Evolutionary conservation across 2,797 vertebrate species (phyloP).

Genomic region (Leptodactylus fallax): DNA sequence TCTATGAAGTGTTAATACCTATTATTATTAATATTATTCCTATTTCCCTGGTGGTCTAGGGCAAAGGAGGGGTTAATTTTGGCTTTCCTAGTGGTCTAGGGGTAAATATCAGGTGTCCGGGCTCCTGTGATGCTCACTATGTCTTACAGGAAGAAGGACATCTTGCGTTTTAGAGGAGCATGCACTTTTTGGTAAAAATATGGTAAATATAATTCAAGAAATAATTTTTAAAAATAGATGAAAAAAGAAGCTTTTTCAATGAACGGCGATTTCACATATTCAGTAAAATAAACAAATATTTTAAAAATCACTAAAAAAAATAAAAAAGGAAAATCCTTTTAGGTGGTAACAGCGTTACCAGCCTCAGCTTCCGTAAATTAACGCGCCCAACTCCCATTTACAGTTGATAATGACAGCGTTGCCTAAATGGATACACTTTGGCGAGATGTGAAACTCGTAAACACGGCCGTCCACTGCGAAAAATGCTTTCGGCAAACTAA

Average conservation of each 20-base stretch:
- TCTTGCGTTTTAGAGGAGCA: too few species aligned
- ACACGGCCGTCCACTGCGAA: background rate
- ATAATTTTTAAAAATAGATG: too few species aligned
- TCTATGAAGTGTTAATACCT: too few species aligned
- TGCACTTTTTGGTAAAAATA: too few species aligned
- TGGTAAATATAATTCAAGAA: too few species aligned
- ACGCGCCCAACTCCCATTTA: background rate
- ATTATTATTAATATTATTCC: too few species aligned
- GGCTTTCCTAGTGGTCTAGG: too few species aligned
- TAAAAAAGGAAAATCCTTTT: background rate
- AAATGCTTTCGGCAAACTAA: constrained; percentile 33
- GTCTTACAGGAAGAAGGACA: too few species aligned
- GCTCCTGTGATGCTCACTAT: too few species aligned
- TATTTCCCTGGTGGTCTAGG: too few species aligned
- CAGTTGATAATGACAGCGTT: constrained; percentile 5
- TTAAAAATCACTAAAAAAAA: background rate
- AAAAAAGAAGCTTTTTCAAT: background rate
- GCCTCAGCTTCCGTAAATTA: constrained; percentile 14
- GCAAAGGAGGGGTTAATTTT: too few species aligned
- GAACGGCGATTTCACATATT: background rate
- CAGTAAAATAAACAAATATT: background rate
- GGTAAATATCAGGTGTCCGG: too few species aligned
- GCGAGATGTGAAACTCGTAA: constrained; percentile 25
- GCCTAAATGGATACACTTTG: background rate
- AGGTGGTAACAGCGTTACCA: background rate